Conservation (phyloP, 2,888 invertebrate genomes). For the Eucera pruinosa region DNA sequence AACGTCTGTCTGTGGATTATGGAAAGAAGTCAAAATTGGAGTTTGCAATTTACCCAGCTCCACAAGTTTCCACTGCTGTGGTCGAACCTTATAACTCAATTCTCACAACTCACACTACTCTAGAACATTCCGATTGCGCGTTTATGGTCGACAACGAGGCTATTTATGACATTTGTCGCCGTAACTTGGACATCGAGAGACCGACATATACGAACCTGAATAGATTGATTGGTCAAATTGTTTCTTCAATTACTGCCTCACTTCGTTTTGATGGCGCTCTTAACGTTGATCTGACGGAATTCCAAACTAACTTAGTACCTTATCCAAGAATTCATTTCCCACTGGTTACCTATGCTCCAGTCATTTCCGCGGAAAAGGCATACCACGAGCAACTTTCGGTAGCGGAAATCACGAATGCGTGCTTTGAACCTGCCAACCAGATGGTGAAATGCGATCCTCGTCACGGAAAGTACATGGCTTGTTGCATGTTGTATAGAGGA, state of each 20-base stretch:
- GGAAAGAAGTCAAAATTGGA: constrained; percentile 98
- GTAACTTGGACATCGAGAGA: constrained; percentile 97
- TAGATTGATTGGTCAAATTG: constrained; percentile 97
- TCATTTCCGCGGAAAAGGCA: constrained; percentile 97
- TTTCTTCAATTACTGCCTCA: constrained; percentile 96
- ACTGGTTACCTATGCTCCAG: constrained; percentile 95
- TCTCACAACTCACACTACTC: constrained; percentile 97
- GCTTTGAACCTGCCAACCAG: constrained; percentile 98
- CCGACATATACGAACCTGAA: constrained; percentile 99
- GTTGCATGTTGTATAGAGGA: constrained; percentile 97
- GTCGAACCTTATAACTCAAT: constrained; percentile 99
- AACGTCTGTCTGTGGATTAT: constrained; percentile 97
- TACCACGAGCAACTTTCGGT: constrained; percentile 97
- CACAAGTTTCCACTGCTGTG: constrained; percentile 94
- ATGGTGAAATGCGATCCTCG: constrained; percentile 97
- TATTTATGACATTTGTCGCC: constrained; percentile 96
- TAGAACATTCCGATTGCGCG: constrained; percentile 95
- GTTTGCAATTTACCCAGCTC: constrained; percentile 96
- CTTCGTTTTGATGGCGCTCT: constrained; percentile 95
- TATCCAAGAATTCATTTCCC: constrained; percentile 97
- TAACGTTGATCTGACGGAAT: constrained; percentile 95
- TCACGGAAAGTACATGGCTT: constrained; percentile 97
- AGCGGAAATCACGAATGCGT: constrained; percentile 96
- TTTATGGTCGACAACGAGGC: constrained; percentile 98
- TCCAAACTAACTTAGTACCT: constrained; percentile 96